These are phyloP conservation scores for Lamellibrachia luymesi DNA, from an alignment of 1,140 invertebrate genomes.

Conservation along the genomic window DNA sequence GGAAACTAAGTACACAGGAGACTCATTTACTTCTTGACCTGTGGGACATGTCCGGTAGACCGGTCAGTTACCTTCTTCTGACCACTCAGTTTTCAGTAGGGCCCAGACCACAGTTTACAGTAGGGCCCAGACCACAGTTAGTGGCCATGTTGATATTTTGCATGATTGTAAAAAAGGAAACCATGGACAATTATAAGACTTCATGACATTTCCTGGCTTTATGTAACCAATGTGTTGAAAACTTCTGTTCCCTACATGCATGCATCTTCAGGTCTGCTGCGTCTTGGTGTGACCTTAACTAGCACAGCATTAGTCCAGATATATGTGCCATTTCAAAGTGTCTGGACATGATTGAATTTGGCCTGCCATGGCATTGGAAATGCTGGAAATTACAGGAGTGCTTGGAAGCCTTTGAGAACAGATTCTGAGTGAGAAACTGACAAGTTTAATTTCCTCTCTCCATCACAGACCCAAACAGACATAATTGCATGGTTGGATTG, in stretches of 20 bases:
- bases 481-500: background rate
- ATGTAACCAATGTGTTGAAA: too few species aligned
- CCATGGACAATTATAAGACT: too few species aligned
- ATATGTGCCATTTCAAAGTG: too few species aligned
- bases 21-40: constrained; percentile 7
- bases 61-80: background rate
- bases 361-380: background rate
- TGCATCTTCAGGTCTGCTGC: too few species aligned
- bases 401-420: background rate
- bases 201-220: too few species aligned
- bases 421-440: background rate
- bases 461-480: too few species aligned
- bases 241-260: too few species aligned
- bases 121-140: background rate
- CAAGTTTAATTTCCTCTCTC: background rate
- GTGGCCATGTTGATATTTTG: background rate
- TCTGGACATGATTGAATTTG: background rate
- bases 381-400: background rate
- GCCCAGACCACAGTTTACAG: background rate
- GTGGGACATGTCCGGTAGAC: constrained; percentile 11
- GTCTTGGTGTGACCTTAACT: too few species aligned
- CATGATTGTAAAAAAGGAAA: background rate
- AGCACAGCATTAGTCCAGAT: too few species aligned
- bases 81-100: background rate
- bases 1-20: background rate